Evolutionary conservation across 2,797 vertebrate species (phyloP).

Genomic region (Rhinichthys osculus): DNA sequence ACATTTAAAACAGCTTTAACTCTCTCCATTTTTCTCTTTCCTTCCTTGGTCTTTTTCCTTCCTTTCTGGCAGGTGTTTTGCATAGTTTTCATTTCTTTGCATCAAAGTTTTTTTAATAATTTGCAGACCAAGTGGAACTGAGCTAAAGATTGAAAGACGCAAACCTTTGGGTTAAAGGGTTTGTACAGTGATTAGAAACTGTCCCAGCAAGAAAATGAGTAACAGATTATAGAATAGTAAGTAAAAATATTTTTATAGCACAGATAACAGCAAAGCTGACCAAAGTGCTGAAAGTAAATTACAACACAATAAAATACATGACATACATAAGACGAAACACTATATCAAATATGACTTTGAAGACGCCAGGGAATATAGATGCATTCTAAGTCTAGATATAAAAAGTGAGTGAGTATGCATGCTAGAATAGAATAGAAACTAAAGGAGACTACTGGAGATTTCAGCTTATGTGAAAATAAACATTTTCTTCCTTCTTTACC

Average conservation of each 20-base stretch:
- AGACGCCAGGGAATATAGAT: neutral
- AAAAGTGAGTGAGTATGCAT: neutral
- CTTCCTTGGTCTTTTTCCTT: neutral
- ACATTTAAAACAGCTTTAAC: constrained; percentile 3
- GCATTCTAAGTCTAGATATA: neutral
- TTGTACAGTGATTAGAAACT: neutral
- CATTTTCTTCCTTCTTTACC: neutral
- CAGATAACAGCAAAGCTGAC: neutral
- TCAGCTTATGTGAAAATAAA: neutral
- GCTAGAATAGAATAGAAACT: neutral
- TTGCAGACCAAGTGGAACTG: neutral
- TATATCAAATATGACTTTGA: neutral
- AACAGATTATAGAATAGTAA: neutral
- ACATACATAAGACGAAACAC: neutral
- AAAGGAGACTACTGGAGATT: neutral
- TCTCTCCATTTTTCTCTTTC: constrained; percentile 8
- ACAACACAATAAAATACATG: neutral
- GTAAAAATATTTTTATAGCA: neutral
- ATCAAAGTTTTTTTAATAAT: neutral
- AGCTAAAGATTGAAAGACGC: neutral
- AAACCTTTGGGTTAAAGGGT: neutral
- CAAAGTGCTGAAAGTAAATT: neutral
- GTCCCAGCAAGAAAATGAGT: neutral
- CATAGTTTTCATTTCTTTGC: neutral
- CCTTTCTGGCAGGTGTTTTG: neutral